Conservation (phyloP, 2,113 vertebrate species). For the Lagopus leucura region DNA sequence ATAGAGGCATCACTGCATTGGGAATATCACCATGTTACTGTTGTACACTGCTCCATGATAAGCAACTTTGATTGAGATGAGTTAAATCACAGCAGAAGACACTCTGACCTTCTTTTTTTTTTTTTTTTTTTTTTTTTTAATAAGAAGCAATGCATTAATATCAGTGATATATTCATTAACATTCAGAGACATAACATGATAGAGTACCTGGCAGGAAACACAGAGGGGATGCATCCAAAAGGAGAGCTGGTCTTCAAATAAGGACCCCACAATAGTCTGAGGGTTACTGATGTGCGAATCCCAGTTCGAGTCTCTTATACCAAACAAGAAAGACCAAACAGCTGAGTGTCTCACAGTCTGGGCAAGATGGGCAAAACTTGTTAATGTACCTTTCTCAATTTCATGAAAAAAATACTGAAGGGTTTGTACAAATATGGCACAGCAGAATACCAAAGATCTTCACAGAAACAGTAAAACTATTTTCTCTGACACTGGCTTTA, state of each 20-base stretch:
- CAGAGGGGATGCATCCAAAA: rapidly evolving
- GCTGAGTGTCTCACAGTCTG: not conserved
- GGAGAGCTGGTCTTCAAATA: not conserved
- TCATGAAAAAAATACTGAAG: not conserved
- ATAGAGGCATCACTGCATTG: not conserved
- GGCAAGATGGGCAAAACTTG: not conserved
- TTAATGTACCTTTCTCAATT: not conserved
- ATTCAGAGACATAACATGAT: not conserved
- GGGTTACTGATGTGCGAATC: not conserved
- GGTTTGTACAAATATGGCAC: not conserved
- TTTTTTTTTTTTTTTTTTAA: not conserved
- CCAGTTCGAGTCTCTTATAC: no score
- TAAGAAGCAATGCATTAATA: not conserved
- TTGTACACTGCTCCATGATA: rapidly evolving
- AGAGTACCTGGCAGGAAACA: not conserved
- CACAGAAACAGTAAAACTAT: not conserved
- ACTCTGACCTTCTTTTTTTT: not conserved
- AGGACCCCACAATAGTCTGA: no score
- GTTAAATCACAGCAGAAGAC: not conserved
- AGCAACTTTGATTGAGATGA: not conserved
- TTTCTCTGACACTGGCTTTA: not conserved
- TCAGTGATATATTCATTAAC: rapidly evolving
- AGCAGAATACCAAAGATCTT: not conserved
- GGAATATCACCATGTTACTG: not conserved
- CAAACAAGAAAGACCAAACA: not conserved